Conservation (phyloP, 37 sponge, comb jelly and placozoan genomes). For the Chondrilla cf. caribensis region DNA sequence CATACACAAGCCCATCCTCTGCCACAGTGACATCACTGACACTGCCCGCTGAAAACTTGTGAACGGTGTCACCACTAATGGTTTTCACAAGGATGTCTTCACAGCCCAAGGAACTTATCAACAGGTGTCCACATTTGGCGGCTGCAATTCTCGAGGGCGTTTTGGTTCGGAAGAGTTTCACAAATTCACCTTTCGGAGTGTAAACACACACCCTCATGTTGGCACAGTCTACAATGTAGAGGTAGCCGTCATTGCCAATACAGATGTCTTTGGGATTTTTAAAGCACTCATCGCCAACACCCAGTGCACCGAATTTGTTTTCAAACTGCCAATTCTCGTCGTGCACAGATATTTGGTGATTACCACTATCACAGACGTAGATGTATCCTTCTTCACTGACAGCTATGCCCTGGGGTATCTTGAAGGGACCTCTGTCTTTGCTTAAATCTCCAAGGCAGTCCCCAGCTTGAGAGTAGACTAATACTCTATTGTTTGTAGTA, state of each 20-base stretch:
- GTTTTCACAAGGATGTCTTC: background rate
- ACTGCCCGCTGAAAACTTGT: background rate
- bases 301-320: background rate
- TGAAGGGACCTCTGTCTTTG: background rate
- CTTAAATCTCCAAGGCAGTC: background rate
- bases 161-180: background rate
- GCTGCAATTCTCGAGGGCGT: background rate
- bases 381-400: background rate
- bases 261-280: background rate
- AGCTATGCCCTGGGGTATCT: background rate
- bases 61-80: background rate
- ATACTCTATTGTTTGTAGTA: background rate
- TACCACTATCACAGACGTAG: constrained; percentile 7
- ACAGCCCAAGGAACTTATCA: background rate
- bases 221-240: background rate
- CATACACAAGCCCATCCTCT: background rate
- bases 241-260: background rate
- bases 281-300: background rate
- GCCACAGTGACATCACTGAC: background rate
- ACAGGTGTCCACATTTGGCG: background rate
- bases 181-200: background rate
- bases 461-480: background rate
- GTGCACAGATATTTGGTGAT: background rate
- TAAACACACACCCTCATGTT: background rate
- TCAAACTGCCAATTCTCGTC: background rate